Conservation (phyloP, 2,888 invertebrate genomes). For the Drosophila suboccidentalis region DNA sequence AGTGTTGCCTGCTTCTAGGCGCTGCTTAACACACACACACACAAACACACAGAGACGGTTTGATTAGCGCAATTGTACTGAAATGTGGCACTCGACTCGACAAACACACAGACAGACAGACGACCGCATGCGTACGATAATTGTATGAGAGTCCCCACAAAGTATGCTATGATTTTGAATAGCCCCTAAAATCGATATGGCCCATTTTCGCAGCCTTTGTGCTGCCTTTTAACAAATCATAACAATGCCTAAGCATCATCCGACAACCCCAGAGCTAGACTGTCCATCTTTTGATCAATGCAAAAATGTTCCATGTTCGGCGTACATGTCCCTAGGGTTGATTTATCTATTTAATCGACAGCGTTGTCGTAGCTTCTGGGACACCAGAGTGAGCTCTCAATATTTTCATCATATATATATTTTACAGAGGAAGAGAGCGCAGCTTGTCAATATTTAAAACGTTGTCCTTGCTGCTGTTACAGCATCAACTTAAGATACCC, state of each 20-base stretch:
- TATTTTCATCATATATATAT: neutral
- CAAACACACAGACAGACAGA: constrained; percentile 12
- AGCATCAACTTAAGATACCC: constrained; percentile 45
- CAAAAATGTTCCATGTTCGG: constrained; percentile 57
- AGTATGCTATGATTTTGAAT: constrained; percentile 65
- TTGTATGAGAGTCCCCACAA: constrained; percentile 47
- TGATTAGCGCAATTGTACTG: constrained; percentile 74
- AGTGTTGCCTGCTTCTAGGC: constrained; percentile 26
- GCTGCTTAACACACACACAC: neutral
- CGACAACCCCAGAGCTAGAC: constrained; percentile 8
- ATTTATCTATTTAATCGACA: constrained; percentile 82
- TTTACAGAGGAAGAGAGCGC: neutral
- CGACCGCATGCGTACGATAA: constrained; percentile 21
- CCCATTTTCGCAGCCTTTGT: constrained; percentile 40
- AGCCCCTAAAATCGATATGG: constrained; percentile 69
- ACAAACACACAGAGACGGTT: neutral
- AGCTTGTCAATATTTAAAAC: constrained; percentile 77
- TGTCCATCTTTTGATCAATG: constrained; percentile 72
- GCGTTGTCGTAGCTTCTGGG: constrained; percentile 25
- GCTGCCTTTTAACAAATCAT: constrained; percentile 55
- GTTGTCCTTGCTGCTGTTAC: constrained; percentile 71
- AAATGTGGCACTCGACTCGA: constrained; percentile 39
- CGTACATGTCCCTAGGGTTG: constrained; percentile 80
- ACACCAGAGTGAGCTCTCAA: constrained; percentile 19
- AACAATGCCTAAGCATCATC: constrained; percentile 59